Evolutionary conservation across 2,888 invertebrate species (phyloP), one percentile per base, ranked within the genome.

Genomic region (Lobophora halterata): DNA sequence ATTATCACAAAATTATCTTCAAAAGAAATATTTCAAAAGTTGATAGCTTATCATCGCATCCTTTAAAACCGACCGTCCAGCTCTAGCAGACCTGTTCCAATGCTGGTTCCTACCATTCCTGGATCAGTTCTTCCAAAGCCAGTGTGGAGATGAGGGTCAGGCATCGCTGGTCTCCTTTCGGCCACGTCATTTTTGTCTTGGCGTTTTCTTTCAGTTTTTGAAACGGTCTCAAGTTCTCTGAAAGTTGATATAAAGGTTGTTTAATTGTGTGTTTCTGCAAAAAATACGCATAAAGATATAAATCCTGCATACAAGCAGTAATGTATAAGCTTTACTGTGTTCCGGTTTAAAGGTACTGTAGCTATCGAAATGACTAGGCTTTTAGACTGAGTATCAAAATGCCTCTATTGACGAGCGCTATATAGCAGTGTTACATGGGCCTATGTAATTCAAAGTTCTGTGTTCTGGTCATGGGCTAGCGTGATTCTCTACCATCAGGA

Each of bases 201-300:
- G 14, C 7, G 21, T 43, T 41, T 41, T 37, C 36, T 32, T 33
- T 28, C 24, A 17, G 17, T 21, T 41, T 32, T 33, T 17, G 34
- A 9, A 11, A 16, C 1, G n/a, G n/a, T 16, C 26, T 32, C 42
- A 3, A n/a, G 14, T 42, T 42, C 10, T 6, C 36, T 36, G 42
- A 14, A 36, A 36, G 28, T 24, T n/a, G n/a, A 28, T 31, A 32
- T 27, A 7, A 13, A 23, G 11, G 16, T 7, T 34, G 33, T 40
- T 40, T 24, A 33, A 11, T 7, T 34, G 33, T 40, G 33, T 24
- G 29, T 23, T 11, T 12, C 20, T 31, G 2, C 5, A 16, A 20
- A 11, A 19, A 7, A 13, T 1, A 23, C 2, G 23, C 23, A 11
- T 23, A n/a, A n/a, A n/a, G n/a, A n/a, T n/a, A n/a, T n/a, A n/a